Evolutionary conservation across 2,888 invertebrate genomes (phyloP).

Genomic region (Bombylius major): DNA sequence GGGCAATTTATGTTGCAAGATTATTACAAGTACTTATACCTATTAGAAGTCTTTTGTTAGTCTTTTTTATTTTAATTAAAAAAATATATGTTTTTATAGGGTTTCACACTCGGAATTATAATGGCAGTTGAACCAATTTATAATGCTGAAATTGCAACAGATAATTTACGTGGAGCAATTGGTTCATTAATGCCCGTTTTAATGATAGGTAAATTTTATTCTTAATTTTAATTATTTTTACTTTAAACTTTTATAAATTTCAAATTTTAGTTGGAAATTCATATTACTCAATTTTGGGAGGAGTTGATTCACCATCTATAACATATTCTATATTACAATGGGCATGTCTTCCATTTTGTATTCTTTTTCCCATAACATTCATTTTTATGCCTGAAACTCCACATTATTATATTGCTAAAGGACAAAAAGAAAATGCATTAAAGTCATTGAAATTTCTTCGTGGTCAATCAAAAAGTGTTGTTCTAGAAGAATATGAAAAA

Average conservation of each 20-base stretch:
- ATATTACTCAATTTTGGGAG: too few relatives aligned
- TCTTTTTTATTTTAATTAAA: not conserved
- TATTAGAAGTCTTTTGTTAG: not conserved
- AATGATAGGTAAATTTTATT: too few relatives aligned
- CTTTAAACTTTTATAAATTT: too few relatives aligned
- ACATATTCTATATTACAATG: constrained; percentile 47
- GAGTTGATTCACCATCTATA: too few relatives aligned
- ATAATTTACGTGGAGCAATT: not conserved
- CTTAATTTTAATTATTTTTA: too few relatives aligned
- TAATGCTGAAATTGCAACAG: constrained; percentile 2
- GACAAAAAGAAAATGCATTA: constrained; percentile 44
- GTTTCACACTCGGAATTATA: not conserved
- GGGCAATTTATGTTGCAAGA: not conserved
- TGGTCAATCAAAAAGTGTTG: not conserved
- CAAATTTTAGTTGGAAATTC: too few relatives aligned
- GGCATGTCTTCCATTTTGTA: constrained; percentile 37
- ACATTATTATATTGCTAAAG: constrained; percentile 44
- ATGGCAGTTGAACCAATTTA: constrained; percentile 6
- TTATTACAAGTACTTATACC: not conserved
- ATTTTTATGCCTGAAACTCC: constrained; percentile 65
- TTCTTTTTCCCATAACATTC: constrained; percentile 39
- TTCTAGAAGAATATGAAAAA: not conserved
- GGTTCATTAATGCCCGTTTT: constrained; percentile 26
- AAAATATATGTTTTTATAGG: not conserved
- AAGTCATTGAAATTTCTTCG: constrained; percentile 24